Percentiles rank a stretch among this genome's conserved stretches.
These are phyloP conservation scores for Tichodroma muraria DNA, from an alignment of 2,113 vertebrate genomes.

Conservation along the genomic window DNA sequence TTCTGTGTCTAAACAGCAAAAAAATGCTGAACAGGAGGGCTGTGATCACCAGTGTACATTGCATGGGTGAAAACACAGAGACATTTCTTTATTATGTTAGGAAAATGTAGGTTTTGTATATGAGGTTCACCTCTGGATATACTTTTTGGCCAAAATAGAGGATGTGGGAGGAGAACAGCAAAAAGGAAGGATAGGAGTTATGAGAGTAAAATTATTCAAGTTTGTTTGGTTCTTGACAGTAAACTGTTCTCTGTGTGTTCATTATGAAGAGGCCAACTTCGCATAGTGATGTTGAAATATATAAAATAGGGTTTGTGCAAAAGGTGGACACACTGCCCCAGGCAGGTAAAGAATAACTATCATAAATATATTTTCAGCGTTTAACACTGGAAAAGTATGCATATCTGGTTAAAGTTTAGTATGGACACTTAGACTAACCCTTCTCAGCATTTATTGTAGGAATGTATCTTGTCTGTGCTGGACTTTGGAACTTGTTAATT, in stretches of 20 bases:
- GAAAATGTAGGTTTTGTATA: background rate
- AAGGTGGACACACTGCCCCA: background rate
- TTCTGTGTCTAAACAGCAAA: background rate
- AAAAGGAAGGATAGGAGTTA: background rate
- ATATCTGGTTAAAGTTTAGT: background rate
- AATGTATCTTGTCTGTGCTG: background rate
- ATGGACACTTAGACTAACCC: background rate
- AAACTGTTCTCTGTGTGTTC: background rate
- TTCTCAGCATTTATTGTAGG: background rate
- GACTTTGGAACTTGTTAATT: background rate
- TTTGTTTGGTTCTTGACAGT: background rate
- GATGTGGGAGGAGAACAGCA: background rate
- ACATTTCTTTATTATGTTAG: background rate
- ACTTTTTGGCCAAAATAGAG: background rate
- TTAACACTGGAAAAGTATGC: background rate
- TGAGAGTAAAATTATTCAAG: background rate
- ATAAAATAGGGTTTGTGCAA: background rate
- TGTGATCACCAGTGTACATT: background rate
- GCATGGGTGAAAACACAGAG: background rate
- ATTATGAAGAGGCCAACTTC: background rate
- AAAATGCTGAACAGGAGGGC: background rate
- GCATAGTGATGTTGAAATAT: background rate
- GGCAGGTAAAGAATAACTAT: background rate
- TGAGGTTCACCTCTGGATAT: background rate
- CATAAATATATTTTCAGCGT: background rate